Conservation (phyloP, 2,113 vertebrate species). For the Xiphias gladius region DNA sequence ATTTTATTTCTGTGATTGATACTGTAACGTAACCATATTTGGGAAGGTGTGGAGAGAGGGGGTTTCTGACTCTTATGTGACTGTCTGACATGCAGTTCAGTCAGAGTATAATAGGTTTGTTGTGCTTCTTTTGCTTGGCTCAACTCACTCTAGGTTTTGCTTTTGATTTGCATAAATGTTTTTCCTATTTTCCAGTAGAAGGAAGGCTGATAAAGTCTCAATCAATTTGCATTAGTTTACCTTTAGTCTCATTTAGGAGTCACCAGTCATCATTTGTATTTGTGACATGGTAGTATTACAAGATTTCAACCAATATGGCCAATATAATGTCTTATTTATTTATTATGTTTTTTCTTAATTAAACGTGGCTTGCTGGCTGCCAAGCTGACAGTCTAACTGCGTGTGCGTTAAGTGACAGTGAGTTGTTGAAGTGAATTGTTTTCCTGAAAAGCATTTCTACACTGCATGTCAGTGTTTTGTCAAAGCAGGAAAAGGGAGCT, state of each 20-base stretch:
- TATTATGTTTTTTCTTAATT: too few species aligned
- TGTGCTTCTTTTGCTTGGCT: background rate
- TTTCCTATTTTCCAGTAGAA: background rate
- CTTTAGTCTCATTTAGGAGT: background rate
- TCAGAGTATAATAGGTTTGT: background rate
- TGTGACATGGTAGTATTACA: background rate
- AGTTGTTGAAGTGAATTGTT: background rate
- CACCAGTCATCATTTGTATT: background rate
- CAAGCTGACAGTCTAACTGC: too few species aligned
- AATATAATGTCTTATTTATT: too few species aligned
- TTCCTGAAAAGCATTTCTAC: background rate
- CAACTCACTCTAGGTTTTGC: background rate
- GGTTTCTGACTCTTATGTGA: background rate
- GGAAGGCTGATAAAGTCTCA: background rate
- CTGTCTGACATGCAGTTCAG: background rate
- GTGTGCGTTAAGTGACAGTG: background rate
- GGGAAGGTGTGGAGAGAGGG: background rate
- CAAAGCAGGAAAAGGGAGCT: slow-evolving; percentile 3
- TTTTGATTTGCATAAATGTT: slow-evolving; percentile 16
- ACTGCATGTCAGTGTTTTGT: slow-evolving; percentile 45
- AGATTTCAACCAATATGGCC: background rate
- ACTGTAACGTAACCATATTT: too few species aligned
- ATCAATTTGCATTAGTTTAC: background rate
- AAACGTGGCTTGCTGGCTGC: background rate
- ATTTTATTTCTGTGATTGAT: too few species aligned